Conservation (phyloP, 1,140 invertebrate species). For the Liolophura sinensis region DNA sequence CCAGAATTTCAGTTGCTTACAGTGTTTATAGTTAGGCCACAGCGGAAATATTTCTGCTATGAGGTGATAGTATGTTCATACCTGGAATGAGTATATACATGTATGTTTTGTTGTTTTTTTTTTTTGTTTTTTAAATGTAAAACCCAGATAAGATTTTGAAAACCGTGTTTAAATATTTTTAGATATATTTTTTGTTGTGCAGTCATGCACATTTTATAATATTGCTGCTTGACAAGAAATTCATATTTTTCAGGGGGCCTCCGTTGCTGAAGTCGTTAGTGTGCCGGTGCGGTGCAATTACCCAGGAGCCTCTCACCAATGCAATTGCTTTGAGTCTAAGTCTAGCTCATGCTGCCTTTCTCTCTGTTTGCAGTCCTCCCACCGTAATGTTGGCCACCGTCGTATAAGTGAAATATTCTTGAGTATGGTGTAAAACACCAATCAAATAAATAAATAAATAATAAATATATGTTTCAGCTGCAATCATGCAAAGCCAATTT, state of each 20-base stretch:
- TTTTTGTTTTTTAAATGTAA: too few species aligned
- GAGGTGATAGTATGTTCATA: background rate
- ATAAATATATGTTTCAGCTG: constrained; percentile 28
- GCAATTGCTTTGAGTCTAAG: too few species aligned
- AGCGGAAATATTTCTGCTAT: background rate
- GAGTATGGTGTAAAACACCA: background rate
- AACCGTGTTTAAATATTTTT: background rate
- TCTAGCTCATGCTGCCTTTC: too few species aligned
- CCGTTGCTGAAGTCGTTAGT: background rate
- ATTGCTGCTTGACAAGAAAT: too few species aligned
- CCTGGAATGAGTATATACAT: too few species aligned
- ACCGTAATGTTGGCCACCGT: too few species aligned
- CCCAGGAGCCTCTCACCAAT: background rate
- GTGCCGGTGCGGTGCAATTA: background rate
- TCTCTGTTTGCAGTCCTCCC: too few species aligned
- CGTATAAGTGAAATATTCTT: too few species aligned
- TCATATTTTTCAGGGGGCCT: too few species aligned
- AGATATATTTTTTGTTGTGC: background rate
- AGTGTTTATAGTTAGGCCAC: background rate
- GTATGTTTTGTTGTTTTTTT: too few species aligned
- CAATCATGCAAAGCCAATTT: constrained; percentile 34
- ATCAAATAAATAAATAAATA: constrained; percentile 1
- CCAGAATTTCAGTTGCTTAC: background rate
- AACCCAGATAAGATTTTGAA: background rate
- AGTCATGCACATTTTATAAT: background rate